phyloP scores from a whole-genome alignment of 2,113 vertebrate genomes.

The Symphodus melops region DNA sequence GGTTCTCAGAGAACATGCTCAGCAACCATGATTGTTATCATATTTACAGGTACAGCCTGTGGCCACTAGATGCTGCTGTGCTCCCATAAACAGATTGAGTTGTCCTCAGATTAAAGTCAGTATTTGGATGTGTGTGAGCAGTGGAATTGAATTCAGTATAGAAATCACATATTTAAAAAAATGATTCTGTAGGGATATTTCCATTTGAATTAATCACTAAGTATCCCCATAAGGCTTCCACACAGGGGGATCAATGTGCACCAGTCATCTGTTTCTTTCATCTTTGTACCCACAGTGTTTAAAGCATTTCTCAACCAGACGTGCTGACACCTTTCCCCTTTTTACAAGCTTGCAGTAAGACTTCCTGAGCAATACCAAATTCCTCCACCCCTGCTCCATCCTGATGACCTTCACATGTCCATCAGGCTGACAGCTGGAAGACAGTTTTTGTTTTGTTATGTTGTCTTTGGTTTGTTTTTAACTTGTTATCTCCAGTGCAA shows the following conservation, averaged over 20 bases:
- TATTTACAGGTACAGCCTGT: not conserved
- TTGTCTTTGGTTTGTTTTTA: not conserved
- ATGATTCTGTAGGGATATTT: not conserved
- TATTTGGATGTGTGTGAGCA: not conserved
- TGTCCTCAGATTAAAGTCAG: not conserved
- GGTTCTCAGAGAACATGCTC: not conserved
- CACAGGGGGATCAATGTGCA: not conserved
- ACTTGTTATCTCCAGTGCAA: not conserved
- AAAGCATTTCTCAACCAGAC: conserved; percentile 22
- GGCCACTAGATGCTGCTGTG: conserved; percentile 75
- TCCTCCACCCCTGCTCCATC: conserved; percentile 28
- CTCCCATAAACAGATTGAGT: conserved; percentile 17
- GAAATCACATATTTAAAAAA: not conserved
- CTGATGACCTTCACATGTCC: conserved; percentile 23
- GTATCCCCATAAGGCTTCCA: not conserved
- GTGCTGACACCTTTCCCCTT: conserved; percentile 3
- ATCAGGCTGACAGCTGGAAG: conserved; percentile 43
- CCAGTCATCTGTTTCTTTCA: not conserved
- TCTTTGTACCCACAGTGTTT: not conserved
- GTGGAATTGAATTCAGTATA: not conserved
- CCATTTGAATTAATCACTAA: not conserved
- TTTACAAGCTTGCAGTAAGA: conserved; percentile 18
- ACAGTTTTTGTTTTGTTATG: not conserved
- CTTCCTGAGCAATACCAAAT: not conserved
- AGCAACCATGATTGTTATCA: not conserved